Percentiles rank a stretch among this genome's conserved stretches.
phyloP scores from a whole-genome alignment of 1,140 invertebrate genomes.

The Diuraphis noxia region DNA sequence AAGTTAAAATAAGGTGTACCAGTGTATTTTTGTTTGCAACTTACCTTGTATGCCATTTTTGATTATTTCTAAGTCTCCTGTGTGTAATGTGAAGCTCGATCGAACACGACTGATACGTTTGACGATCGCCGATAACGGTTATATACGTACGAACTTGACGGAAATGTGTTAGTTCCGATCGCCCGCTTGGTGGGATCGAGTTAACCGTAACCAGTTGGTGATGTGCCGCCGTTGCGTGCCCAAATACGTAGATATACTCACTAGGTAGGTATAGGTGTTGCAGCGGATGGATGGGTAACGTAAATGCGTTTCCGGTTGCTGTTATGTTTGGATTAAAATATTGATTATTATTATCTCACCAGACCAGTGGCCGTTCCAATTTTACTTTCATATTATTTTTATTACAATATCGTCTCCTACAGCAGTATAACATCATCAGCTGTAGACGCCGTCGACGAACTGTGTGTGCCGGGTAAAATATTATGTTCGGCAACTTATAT shows the following conservation, averaged over 20 bases:
- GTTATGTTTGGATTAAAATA: constrained; percentile 3
- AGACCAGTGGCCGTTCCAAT: not conserved
- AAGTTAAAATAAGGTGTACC: not conserved
- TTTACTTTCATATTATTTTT: constrained; percentile 33
- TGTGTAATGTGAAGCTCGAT: not conserved
- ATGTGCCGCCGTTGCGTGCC: not conserved
- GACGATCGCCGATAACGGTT: not conserved
- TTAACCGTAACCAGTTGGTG: not conserved
- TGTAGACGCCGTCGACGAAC: not conserved
- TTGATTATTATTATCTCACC: constrained; percentile 10
- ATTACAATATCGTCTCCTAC: not conserved
- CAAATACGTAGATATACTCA: not conserved
- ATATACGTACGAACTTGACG: constrained; percentile 19
- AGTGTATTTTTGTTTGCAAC: not conserved
- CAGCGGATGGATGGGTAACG: constrained; percentile 23
- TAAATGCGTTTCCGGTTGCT: constrained; percentile 42
- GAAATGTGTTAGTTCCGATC: not conserved
- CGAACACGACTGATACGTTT: constrained; percentile 37
- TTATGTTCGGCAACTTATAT: not conserved
- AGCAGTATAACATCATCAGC: not conserved
- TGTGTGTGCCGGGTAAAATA: not conserved
- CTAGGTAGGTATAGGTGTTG: not conserved
- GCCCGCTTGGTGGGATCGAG: not conserved
- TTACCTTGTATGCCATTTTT: constrained; percentile 36
- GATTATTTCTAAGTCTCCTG: not conserved